These are phyloP conservation scores for Micrasema longulum DNA, from an alignment of 1,140 invertebrate species.

Conservation along the genomic window DNA sequence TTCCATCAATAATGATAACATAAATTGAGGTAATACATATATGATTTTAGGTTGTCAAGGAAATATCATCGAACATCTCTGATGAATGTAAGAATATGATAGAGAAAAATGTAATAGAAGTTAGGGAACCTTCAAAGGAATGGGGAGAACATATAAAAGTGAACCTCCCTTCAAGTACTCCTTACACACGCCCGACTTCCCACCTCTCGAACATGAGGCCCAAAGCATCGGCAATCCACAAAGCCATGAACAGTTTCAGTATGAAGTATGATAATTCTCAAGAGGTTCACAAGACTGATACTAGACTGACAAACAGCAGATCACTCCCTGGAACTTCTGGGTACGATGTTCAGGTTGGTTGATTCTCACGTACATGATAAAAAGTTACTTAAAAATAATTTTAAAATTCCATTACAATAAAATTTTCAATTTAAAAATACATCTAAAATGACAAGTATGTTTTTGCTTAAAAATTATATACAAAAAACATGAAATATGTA, in stretches of 20 bases:
- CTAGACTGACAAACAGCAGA: slow-evolving; percentile 25
- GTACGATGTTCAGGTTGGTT: not conserved
- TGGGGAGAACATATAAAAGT: slow-evolving; percentile 65
- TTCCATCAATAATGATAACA: too few species aligned
- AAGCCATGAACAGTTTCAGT: slow-evolving; percentile 63
- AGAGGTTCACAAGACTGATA: slow-evolving; percentile 33
- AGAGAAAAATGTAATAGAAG: slow-evolving; percentile 59
- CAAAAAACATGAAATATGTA: too few species aligned
- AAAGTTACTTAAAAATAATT: too few species aligned
- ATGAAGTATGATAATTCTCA: slow-evolving; percentile 63
- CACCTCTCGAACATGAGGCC: slow-evolving; percentile 60
- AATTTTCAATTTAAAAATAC: too few species aligned
- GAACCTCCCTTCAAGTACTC: slow-evolving; percentile 59
- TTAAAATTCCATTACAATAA: too few species aligned
- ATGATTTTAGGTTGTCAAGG: slow-evolving; percentile 63
- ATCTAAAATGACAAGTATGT: too few species aligned
- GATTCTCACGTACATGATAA: too few species aligned
- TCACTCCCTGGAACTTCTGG: not conserved
- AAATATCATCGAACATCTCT: slow-evolving; percentile 61
- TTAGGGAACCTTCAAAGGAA: slow-evolving; percentile 59
- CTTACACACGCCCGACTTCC: slow-evolving; percentile 55
- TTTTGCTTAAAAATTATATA: too few species aligned
- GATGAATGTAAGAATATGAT: slow-evolving; percentile 66
- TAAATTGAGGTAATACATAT: not conserved
- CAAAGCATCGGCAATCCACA: slow-evolving; percentile 61